Percentiles rank a stretch among this genome's conserved stretches.
phyloP scores from a whole-genome alignment of 2,797 vertebrate genomes.

The Clarias platycephalus region DNA sequence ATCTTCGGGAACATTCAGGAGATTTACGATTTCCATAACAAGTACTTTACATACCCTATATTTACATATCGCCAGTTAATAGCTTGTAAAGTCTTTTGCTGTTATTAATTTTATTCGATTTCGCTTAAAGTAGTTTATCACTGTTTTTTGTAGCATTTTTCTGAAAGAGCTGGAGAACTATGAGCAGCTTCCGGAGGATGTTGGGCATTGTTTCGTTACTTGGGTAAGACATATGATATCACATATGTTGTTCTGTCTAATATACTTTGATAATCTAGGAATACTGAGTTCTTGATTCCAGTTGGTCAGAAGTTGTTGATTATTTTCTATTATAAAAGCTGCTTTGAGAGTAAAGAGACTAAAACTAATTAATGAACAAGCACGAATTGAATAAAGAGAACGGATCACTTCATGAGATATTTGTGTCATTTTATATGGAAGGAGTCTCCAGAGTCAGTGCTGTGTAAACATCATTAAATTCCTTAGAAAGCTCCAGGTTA shows the following conservation, averaged over 20 bases:
- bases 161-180: conserved; percentile 98
- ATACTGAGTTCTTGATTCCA: not conserved
- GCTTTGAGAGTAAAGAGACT: not conserved
- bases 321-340: not conserved
- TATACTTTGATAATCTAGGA: not conserved
- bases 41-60: conserved; percentile 67
- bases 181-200: conserved; percentile 95
- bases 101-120: not conserved
- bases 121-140: not conserved
- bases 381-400: not conserved
- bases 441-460: not conserved
- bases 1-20: conserved; percentile 99
- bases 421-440: not conserved
- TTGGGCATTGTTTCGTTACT: conserved; percentile 97
- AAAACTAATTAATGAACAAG: not conserved
- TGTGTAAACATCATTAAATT: not conserved
- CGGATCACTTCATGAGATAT: not conserved
- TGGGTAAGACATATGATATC: conserved; percentile 83
- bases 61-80: not conserved
- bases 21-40: conserved; percentile 97
- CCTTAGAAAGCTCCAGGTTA: not conserved
- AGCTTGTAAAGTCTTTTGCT: not conserved
- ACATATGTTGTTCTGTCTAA: not conserved
- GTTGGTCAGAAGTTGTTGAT: not conserved
- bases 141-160: conserved; percentile 83